Percentiles rank a stretch among this genome's conserved stretches.
These are phyloP conservation scores for Aphaenogaster ashmeadi DNA, from an alignment of 1,140 invertebrate genomes.

Conservation along the genomic window DNA sequence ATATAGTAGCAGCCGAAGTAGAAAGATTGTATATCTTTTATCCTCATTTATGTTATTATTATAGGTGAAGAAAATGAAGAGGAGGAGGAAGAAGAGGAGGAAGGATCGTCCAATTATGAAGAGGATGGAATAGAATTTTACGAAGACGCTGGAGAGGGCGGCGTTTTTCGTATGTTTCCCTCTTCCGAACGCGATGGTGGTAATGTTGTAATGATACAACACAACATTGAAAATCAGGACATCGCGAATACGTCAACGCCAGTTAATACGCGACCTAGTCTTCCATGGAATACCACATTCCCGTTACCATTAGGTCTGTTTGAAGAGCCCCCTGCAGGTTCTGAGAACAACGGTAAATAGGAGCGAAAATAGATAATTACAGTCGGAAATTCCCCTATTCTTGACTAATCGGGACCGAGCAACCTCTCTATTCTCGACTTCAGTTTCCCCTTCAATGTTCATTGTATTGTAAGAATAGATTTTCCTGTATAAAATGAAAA, in stretches of 20 bases:
- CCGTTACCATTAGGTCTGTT: slow-evolving; percentile 88
- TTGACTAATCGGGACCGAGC: slow-evolving; percentile 1
- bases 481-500: neutral
- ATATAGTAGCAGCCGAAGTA: neutral
- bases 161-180: slow-evolving; percentile 87
- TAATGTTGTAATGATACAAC: slow-evolving; percentile 90
- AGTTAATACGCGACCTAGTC: slow-evolving; percentile 85
- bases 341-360: slow-evolving; percentile 83
- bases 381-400: slow-evolving; percentile 32
- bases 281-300: slow-evolving; percentile 88
- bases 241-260: slow-evolving; percentile 81
- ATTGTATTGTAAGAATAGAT: neutral
- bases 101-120: slow-evolving; percentile 88
- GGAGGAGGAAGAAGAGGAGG: slow-evolving; percentile 91
- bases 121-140: slow-evolving; percentile 88
- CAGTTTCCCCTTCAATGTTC: neutral
- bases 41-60: slow-evolving; percentile 13
- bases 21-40: slow-evolving; percentile 33
- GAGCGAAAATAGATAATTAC: slow-evolving; percentile 38
- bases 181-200: slow-evolving; percentile 88
- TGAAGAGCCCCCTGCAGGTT: slow-evolving; percentile 86
- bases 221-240: slow-evolving; percentile 85
- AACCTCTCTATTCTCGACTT: slow-evolving; percentile 17
- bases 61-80: slow-evolving; percentile 87
- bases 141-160: slow-evolving; percentile 86